phyloP scores from a whole-genome alignment of 2,888 invertebrate genomes.

The Venustoraphidia nigricollis region DNA sequence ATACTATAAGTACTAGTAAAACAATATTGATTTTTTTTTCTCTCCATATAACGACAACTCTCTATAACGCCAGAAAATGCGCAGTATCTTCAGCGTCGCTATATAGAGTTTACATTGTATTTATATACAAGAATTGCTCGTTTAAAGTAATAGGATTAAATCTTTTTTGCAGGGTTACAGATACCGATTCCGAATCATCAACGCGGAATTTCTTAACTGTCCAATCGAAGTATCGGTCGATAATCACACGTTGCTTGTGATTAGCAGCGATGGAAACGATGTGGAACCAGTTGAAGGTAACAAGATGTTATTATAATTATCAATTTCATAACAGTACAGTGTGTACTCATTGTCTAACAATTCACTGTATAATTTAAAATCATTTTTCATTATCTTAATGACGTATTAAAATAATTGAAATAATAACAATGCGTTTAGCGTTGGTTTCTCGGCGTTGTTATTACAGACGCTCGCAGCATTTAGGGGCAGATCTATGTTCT shows the following conservation, averaged over 20 bases:
- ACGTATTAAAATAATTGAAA: too few relatives aligned
- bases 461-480: too few relatives aligned
- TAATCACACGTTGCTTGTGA: constrained; percentile 61
- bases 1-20: too few relatives aligned
- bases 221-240: constrained; percentile 73
- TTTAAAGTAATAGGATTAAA: not conserved
- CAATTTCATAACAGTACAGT: not conserved
- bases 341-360: not conserved
- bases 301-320: constrained; percentile 4
- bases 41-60: too few relatives aligned
- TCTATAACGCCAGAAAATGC: too few relatives aligned
- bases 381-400: not conserved
- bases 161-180: constrained; percentile 41
- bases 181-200: constrained; percentile 69
- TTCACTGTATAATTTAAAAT: not conserved
- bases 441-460: too few relatives aligned
- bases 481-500: too few relatives aligned
- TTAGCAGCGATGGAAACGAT: constrained; percentile 67
- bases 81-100: too few relatives aligned
- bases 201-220: constrained; percentile 77
- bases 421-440: too few relatives aligned
- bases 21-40: too few relatives aligned
- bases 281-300: constrained; percentile 58
- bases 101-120: too few relatives aligned
- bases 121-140: too few relatives aligned